Base-by-base conservation (phyloP, 2,113 vertebrate species). In the Gymnocephalus cernua region DNA sequence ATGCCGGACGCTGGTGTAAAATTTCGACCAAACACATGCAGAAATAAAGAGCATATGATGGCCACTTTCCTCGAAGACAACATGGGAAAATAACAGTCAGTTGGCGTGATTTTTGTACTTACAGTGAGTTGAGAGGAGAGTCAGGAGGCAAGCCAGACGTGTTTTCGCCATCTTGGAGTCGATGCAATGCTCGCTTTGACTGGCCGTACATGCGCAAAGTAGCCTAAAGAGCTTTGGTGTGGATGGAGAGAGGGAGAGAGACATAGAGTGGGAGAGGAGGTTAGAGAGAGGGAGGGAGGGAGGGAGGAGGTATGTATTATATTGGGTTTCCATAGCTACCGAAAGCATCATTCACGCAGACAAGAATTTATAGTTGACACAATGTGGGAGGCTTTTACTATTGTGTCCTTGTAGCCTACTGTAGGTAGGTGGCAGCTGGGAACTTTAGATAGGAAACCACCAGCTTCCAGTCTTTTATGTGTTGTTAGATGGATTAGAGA, bases 151-250 rank as follows among this genome's bases (percentile, higher is more conserved):
- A 92, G 80, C 83, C 93, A 95, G 93, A 91, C 92, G 92, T 91
- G 93, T 88, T 94, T 89, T 94, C 95, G 94, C 95, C 95, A 95
- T 95, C 94, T 95, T 95, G 94, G 93, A 94, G 92, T 93, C 90
- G 93, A 91, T 87, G 94, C 89, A 91, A 87, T 91, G 89, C 83
- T 93, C 82, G 56, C 81, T 89, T 45, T 84, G 89, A 85, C 87
- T 87, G 86, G 84, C 72, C 59, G 95, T 91, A 91, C 95, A 94
- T 94, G 94, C 94, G 94, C 95, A 95, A 93, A 95, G 92, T 95
- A 87, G 86, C 75, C 75, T 63, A 69, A 83, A 89, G 82, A 74
- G 93, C 92, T 91, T 88, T 81, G 82, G 84, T 41, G 83, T 79
- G 90, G 89, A 89, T 84, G 81, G 90, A 87, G 90, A 80, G 91